Evolutionary conservation across 2,888 invertebrate species (phyloP).

Genomic region (Camptogramma bilineatum): DNA sequence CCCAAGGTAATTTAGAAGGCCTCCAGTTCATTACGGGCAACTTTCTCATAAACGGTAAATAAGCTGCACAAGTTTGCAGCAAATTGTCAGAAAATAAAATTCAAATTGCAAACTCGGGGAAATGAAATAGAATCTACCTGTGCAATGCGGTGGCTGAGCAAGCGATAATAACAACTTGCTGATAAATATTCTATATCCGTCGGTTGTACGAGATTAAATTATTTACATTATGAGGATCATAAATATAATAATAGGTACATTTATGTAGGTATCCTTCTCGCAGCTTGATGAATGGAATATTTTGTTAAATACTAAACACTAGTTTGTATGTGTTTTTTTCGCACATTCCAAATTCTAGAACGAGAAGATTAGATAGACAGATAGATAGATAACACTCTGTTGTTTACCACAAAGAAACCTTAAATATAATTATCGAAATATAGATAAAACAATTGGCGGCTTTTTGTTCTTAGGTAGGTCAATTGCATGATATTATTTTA

Average conservation of each 20-base stretch:
- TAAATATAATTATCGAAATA: no score
- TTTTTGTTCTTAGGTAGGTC: no score
- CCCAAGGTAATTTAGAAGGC: slow-evolving; percentile 24
- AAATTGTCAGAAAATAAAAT: slow-evolving; percentile 36
- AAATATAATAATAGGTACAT: neutral
- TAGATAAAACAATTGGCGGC: no score
- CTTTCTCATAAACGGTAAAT: slow-evolving; percentile 34
- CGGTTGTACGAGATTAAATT: neutral
- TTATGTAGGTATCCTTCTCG: neutral
- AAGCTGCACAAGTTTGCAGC: slow-evolving; percentile 29
- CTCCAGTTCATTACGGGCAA: slow-evolving; percentile 30
- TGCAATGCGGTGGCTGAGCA: slow-evolving; percentile 1
- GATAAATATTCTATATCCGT: slow-evolving; percentile 8
- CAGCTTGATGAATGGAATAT: neutral
- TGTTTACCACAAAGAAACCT: no score
- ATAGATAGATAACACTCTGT: no score
- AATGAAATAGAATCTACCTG: slow-evolving; percentile 20
- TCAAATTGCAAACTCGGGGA: slow-evolving; percentile 24
- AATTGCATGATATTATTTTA: no score
- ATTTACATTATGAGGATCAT: neutral
- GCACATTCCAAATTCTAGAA: no score
- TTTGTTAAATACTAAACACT: neutral
- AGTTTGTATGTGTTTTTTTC: neutral
- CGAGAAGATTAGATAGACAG: no score
- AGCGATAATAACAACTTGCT: slow-evolving; percentile 3